Evolutionary conservation across 1,140 invertebrate species (phyloP), one percentile per base, ranked within the genome.

Genomic region (Pogonus chalceus): DNA sequence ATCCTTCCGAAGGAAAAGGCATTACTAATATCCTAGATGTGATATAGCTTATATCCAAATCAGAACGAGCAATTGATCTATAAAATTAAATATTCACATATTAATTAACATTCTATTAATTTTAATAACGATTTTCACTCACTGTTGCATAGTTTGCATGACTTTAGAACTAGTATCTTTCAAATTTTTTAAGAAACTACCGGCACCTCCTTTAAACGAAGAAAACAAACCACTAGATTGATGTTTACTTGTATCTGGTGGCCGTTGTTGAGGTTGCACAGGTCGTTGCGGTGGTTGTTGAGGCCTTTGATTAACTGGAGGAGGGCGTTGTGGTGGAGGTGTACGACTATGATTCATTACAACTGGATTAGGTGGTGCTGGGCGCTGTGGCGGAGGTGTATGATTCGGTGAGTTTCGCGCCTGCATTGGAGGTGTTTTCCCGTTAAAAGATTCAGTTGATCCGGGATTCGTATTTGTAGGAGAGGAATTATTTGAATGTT

Each of bases 111-210:
- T 20, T 50, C 16, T 20, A 35, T 2, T 54, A 49, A 18, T 18
- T 20, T 16, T 9, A 37, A 21, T 3, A 49, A 48, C 9, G 9
- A 9, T 23, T n/a, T n/a, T n/a, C 48, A 83, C 84, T 82, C 72
- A 90, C 87, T 92, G 90, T 68, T 94, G 92, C 47, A 97, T 90
- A 23, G 92, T 90, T 66, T 96, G 91, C 83, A 97, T 95, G 14
- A 98, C 90, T 80, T 95, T 96, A 16, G 84, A 87, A 4, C 93
- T 96, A 1, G 93, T 96, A 65, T 98, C 95, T 69, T 95, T 96
- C 14, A 98, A 75, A 68, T 96, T 96, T 61, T 94, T 94, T 37
- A 97, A 75, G 59, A 93, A 84, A 63, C 82, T 90, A 16, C 88
- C 89, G 24, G 89, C 88, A 43, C 87, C 88, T 22, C 88, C 89